Percentiles rank a stretch among this genome's conserved stretches.
phyloP scores from a whole-genome alignment of 2,888 invertebrate genomes.

The Gryllus longicercus region DNA sequence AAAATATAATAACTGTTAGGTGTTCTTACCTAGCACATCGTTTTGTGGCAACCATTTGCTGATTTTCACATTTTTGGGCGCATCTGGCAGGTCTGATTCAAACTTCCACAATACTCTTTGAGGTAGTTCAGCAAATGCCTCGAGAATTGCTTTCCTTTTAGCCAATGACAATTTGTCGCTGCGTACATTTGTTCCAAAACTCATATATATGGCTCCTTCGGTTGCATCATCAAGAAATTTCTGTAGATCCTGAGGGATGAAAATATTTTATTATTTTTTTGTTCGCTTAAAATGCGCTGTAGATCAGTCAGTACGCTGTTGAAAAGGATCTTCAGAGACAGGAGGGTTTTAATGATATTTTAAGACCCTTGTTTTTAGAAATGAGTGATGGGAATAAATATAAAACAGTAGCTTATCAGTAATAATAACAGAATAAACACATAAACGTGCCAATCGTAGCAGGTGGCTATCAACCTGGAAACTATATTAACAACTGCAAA shows the following conservation, averaged over 20 bases:
- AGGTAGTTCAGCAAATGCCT: slow-evolving; percentile 40
- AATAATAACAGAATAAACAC: too few species aligned
- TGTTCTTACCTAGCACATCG: slow-evolving; percentile 43
- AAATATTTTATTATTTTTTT: background rate
- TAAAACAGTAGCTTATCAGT: too few species aligned
- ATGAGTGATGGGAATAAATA: too few species aligned
- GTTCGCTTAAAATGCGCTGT: too few species aligned
- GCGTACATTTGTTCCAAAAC: slow-evolving; percentile 44
- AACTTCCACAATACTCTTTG: slow-evolving; percentile 51
- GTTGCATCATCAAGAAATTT: slow-evolving; percentile 37
- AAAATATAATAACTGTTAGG: too few species aligned
- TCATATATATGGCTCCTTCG: slow-evolving; percentile 45
- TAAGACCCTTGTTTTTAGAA: too few species aligned
- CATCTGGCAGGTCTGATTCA: slow-evolving; percentile 43
- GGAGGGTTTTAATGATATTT: too few species aligned
- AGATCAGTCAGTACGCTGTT: too few species aligned
- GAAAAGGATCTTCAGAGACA: too few species aligned
- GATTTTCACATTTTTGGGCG: slow-evolving; percentile 43
- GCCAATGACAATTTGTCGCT: slow-evolving; percentile 41
- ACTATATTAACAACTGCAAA: too few species aligned
- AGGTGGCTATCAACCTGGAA: too few species aligned
- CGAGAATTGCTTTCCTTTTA: slow-evolving; percentile 37
- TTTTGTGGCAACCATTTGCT: slow-evolving; percentile 52
- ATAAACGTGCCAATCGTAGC: too few species aligned
- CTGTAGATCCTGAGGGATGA: slow-evolving; percentile 37